Conservation (phyloP, 1,140 invertebrate genomes). For the Limonius californicus region DNA sequence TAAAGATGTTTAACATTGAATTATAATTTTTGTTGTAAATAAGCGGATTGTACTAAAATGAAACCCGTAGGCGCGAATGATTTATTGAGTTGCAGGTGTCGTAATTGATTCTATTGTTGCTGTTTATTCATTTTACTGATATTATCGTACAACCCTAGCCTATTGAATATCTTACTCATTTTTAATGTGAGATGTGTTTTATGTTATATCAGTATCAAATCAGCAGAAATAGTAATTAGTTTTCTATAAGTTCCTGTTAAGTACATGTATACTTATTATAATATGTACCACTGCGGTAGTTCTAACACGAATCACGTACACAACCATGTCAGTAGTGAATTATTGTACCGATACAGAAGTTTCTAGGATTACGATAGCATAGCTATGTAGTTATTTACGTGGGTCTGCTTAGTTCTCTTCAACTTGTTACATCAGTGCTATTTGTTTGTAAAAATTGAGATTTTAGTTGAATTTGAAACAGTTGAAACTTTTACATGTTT, state of each 20-base stretch:
- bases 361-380: constrained; percentile 4
- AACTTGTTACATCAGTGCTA: not conserved
- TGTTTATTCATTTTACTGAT: too few relatives aligned
- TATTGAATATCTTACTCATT: too few relatives aligned
- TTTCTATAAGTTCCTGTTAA: constrained; percentile 15
- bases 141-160: too few relatives aligned
- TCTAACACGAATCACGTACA: constrained; percentile 8
- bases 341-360: not conserved
- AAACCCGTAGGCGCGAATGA: too few relatives aligned
- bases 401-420: not conserved
- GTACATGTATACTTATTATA: constrained; percentile 4
- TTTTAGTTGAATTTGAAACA: not conserved
- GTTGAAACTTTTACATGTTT: not conserved
- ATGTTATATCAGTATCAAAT: not conserved
- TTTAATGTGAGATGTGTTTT: too few relatives aligned
- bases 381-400: constrained; percentile 11
- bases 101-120: too few relatives aligned
- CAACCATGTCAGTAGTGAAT: constrained; percentile 7
- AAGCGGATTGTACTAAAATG: too few relatives aligned
- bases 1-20: too few relatives aligned
- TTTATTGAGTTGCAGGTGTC: too few relatives aligned
- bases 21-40: too few relatives aligned
- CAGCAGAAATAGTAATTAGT: not conserved
- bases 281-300: constrained; percentile 20
- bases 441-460: not conserved